Percentiles rank a stretch among this genome's conserved stretches.
phyloP scores from a whole-genome alignment of 2,797 vertebrate genomes.

The Miichthys miiuy region DNA sequence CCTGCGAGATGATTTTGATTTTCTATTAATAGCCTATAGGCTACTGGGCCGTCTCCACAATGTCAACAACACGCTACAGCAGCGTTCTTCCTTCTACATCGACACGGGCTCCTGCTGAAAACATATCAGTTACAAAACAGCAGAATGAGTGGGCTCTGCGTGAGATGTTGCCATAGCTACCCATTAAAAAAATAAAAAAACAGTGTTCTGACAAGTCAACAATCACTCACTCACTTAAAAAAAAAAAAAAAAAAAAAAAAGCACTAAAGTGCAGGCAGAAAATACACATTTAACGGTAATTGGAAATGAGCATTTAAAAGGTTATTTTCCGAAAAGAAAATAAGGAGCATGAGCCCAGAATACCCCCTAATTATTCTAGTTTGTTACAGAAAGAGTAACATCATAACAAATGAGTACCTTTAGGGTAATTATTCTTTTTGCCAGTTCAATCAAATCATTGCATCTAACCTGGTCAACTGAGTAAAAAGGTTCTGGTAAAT shows the following conservation, averaged over 20 bases:
- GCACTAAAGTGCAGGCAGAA: background rate
- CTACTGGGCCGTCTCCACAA: background rate
- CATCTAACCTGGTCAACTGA: background rate
- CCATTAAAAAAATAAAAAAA: background rate
- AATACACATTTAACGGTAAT: background rate
- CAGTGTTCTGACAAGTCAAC: background rate
- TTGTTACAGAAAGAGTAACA: background rate
- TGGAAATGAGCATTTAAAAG: background rate
- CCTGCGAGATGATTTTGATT: background rate
- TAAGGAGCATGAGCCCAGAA: background rate
- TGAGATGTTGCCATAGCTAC: background rate
- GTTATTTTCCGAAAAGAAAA: constrained; percentile 3
- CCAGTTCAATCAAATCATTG: background rate
- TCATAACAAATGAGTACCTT: background rate
- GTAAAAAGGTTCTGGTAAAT: background rate
- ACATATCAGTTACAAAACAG: background rate
- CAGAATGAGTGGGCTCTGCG: background rate
- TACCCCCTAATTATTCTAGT: background rate
- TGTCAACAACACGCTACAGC: background rate
- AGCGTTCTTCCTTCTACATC: background rate
- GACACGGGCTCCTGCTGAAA: background rate
- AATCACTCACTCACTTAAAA: background rate
- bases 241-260: background rate
- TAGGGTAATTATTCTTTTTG: background rate
- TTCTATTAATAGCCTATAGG: background rate